Evolutionary conservation across 30 jellyfish, hydroid and myxozoan species (phyloP), one percentile per base, ranked within the genome.

Genomic region (Aurelia sp.): DNA sequence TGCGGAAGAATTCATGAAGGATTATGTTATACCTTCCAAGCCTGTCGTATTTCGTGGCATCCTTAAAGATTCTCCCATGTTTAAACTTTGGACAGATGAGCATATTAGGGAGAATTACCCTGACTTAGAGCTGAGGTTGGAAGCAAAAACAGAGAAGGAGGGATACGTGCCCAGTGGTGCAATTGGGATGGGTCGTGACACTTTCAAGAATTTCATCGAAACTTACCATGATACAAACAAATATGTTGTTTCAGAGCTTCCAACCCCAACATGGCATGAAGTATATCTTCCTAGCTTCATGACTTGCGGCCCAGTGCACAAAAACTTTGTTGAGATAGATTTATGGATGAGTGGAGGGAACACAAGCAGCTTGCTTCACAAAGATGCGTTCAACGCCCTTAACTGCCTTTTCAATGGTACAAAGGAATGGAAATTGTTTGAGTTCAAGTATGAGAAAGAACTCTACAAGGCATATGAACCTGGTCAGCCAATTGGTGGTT

Each of bases 271-370:
- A 87, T 92, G 88, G 87, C 67, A 82, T 41, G 98, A 92, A 11
- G 96, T 86, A 15, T 6, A 47, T 3, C 89, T 86, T 6, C 87
- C 87, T 2, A 66, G 95, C 35, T 68, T 85, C 58, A 22, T 92
- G 89, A 72, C 95, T 15, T 92, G 98, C 68, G 95, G 95, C 21
- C 88, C 95, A 35, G 55, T 86, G 62, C 35, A 30, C n/a, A 74
- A 81, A n/a, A 53, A 60, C 63, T 62, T 78, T 57, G 96, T 86
- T 13, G 98, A 92, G 66, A 84, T 92, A 8, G 98, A 92, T 62
- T 20, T 92, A 27, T 92, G 98, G 98, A 86, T 92, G 89, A 92
- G 89, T 76, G 94, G 98, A 60, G 96, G 89, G 11, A 48, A 81
- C 20, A 81, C 97, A 13, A 86, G 89, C 61, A 92, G 98, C 59